Evolutionary conservation across 1,140 invertebrate genomes (phyloP).

Genomic region (Gerris buenoi): DNA sequence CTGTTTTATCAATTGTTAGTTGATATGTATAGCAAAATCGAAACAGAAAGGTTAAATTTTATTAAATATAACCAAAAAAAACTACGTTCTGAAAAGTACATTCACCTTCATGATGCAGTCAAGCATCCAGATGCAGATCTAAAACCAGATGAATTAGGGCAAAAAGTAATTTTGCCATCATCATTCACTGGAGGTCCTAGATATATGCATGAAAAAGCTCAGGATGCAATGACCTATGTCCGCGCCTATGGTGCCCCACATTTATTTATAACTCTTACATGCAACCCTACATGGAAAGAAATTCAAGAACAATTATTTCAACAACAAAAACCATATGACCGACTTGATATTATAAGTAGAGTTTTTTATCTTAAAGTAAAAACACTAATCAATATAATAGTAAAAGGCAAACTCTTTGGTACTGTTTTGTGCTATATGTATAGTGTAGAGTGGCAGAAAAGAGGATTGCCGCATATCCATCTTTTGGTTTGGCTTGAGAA

Average conservation of each 20-base stretch:
- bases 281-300: constrained; percentile 34
- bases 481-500: constrained; percentile 33
- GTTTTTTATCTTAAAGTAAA: constrained; percentile 13
- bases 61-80: constrained; percentile 32
- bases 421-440: constrained; percentile 25
- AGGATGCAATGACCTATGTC: constrained; percentile 34
- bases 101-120: constrained; percentile 28
- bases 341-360: constrained; percentile 13
- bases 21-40: constrained; percentile 29
- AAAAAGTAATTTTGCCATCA: constrained; percentile 27
- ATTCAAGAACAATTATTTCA: constrained; percentile 13
- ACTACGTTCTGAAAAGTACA: constrained; percentile 32
- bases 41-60: constrained; percentile 30
- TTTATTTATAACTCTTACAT: constrained; percentile 23
- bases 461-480: constrained; percentile 33
- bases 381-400: constrained; percentile 6
- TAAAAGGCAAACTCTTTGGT: constrained; percentile 11
- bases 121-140: constrained; percentile 19
- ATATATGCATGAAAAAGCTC: constrained; percentile 30
- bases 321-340: not conserved
- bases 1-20: constrained; percentile 31
- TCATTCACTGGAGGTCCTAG: constrained; percentile 29
- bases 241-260: constrained; percentile 26
- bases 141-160: constrained; percentile 16
- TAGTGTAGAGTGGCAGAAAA: constrained; percentile 34